phyloP scores from a whole-genome alignment of 2,113 vertebrate genomes.

The Grallaria varia region DNA sequence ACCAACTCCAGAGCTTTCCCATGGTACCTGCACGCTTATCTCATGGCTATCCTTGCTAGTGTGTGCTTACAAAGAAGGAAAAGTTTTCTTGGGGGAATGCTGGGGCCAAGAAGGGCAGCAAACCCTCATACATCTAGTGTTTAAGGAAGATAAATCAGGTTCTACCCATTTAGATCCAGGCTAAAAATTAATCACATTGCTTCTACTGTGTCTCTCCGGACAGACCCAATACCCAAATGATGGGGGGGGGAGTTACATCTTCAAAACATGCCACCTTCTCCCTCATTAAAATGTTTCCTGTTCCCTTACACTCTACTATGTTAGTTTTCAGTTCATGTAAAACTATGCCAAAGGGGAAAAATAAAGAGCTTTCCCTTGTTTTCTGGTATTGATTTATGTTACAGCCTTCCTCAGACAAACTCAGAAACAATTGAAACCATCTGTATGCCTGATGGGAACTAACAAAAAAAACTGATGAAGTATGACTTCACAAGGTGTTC shows the following conservation, averaged over 20 bases:
- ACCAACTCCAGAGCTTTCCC: neutral
- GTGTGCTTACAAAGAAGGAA: neutral
- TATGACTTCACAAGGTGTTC: conserved; percentile 34
- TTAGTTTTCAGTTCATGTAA: conserved; percentile 10
- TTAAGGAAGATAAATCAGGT: conserved; percentile 30
- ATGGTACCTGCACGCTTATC: neutral
- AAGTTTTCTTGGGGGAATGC: neutral
- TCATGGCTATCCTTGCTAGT: neutral
- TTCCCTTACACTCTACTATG: neutral
- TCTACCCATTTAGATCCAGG: neutral
- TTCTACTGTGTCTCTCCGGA: neutral
- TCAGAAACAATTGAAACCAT: conserved; percentile 76
- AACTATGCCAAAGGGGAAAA: conserved; percentile 17
- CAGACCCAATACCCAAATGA: neutral
- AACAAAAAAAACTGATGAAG: conserved; percentile 47
- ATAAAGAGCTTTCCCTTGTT: conserved; percentile 35
- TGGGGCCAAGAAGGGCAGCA: neutral
- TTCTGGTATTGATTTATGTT: conserved; percentile 66
- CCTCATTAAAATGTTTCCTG: neutral
- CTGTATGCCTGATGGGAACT: conserved; percentile 64
- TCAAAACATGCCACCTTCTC: neutral
- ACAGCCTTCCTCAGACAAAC: conserved; percentile 61
- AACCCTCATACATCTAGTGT: neutral
- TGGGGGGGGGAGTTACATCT: neutral
- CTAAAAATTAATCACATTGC: neutral